Evolutionary conservation across 2,113 vertebrate genomes (phyloP).

Genomic region (Pygoscelis antarcticus): DNA sequence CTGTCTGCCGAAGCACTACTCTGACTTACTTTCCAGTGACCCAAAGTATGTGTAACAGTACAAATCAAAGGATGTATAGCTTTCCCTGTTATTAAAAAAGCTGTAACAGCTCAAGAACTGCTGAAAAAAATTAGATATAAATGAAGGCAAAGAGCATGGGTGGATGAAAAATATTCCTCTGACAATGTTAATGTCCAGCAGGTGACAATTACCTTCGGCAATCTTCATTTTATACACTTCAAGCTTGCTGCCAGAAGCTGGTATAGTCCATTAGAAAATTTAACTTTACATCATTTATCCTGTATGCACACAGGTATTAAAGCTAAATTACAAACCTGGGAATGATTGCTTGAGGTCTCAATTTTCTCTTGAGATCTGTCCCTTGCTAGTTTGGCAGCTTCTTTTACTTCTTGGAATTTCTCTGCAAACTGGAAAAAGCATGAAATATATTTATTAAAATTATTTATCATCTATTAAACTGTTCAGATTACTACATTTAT

Average conservation of each 20-base stretch:
- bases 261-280: neutral
- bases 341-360: conserved; percentile 90
- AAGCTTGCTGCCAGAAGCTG: neutral
- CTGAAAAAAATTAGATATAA: neutral
- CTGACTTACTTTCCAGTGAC: neutral
- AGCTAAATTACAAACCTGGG: conserved; percentile 80
- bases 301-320: neutral
- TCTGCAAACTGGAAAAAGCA: conserved; percentile 90
- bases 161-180: neutral
- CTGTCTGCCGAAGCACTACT: neutral
- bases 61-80: neutral
- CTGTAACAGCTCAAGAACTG: neutral
- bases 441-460: neutral
- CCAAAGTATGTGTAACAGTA: neutral
- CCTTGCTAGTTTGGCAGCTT: conserved; percentile 89
- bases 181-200: neutral
- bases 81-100: neutral
- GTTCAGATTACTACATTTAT: neutral
- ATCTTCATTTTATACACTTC: neutral
- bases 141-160: neutral
- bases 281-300: neutral
- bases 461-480: neutral
- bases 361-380: conserved; percentile 95
- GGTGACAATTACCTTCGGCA: neutral
- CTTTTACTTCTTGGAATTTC: conserved; percentile 97